Percentiles rank a stretch among this genome's conserved stretches.
Evolutionary conservation across 2,113 vertebrate genomes (phyloP).

Genomic region (Brienomyrus brachyistius): DNA sequence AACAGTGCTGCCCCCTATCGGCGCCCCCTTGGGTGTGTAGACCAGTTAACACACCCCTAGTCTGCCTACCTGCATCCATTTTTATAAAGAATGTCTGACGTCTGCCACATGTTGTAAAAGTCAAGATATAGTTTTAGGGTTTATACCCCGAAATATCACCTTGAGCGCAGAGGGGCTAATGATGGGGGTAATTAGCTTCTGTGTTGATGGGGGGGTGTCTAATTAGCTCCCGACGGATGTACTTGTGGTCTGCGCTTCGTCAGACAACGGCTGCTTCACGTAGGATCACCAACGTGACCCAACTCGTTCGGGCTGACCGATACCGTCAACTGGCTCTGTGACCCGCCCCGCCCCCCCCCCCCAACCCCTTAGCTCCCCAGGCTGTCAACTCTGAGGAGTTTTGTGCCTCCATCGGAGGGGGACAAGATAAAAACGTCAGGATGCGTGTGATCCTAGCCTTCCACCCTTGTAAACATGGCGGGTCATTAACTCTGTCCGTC

Average conservation of each 20-base stretch:
- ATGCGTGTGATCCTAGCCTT: neutral
- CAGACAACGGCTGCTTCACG: neutral
- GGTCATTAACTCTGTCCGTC: neutral
- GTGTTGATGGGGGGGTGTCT: neutral
- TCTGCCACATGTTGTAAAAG: neutral
- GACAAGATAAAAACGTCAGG: neutral
- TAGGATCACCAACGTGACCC: neutral
- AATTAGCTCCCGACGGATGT: neutral
- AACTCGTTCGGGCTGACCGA: neutral
- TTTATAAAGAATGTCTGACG: neutral
- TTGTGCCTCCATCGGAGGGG: neutral
- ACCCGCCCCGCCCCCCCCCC: neutral
- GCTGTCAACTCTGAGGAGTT: neutral
- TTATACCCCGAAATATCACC: neutral
- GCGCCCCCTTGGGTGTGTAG: neutral
- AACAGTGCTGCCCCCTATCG: neutral
- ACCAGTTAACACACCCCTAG: neutral
- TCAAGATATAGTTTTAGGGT: neutral
- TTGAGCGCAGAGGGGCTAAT: neutral
- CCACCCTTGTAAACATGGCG: slow-evolving; percentile 15
- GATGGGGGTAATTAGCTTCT: neutral
- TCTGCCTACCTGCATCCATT: neutral
- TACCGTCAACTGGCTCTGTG: neutral
- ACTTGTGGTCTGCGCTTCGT: neutral
- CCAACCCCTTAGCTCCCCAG: neutral